Base-by-base conservation (phyloP, 2,888 invertebrate genomes). In the Bhutanitis thaidina region DNA sequence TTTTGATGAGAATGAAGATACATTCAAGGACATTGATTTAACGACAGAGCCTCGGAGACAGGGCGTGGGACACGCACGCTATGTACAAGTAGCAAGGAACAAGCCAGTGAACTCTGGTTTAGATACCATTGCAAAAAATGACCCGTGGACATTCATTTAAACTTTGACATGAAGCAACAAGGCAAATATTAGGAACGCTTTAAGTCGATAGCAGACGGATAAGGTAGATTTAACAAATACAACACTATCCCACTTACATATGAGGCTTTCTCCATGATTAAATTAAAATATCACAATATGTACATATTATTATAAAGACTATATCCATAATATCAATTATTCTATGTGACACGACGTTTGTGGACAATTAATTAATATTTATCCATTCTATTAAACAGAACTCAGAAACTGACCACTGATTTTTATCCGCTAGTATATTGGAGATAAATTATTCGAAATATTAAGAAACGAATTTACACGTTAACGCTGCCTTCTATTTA, bases 211-310 rank as follows among this genome's bases (percentile, higher is more conserved):
- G 69, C 74, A 72, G 72, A 69, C 74, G 67, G 69, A 75, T 71
- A 73, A 61, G 65, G 70, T 72, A 70, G 73, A 71, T 72, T 20
- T 51, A 74, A 67, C 64, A 64, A 62, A 67, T 64, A 69, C 59
- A 59, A 59, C 57, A 62, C 62, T 61, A 69, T 78, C 78, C 80
- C 74, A 73, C 75, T 77, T 79, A 74, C 74, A 81, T 77, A 78
- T 70, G 69, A 74, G 72, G 74, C 78, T 77, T 85, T 86, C 78
- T 78, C 71, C 77, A 81, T 74, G 77, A 78, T 86, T 85, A 83
- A 81, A 86, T 82, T 85, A 84, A 85, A 85, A 87, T 88, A 88
- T 88, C 88, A 88, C 88, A 87, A 80, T 88, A 88, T 88, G 84
- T 88, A 88, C 87, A 88, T 70, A 82, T 79, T 70, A 81, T 79